Evolutionary conservation across 2,888 invertebrate species (phyloP), one percentile per base, ranked within the genome.

Genomic region (Cheiracanthium punctorium): DNA sequence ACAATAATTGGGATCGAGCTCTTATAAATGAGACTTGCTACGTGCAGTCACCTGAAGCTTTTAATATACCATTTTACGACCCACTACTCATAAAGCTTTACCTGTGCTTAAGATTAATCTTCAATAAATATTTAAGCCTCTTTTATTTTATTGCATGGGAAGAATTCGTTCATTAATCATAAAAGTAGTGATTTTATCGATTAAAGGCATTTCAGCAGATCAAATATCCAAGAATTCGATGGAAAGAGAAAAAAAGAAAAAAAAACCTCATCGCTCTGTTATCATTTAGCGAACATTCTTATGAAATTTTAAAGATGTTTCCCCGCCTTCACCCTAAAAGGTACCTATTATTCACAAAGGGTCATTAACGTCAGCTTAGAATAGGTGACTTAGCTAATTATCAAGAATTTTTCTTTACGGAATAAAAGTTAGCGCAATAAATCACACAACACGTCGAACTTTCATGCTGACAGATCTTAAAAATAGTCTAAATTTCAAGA

Each of bases 231-330:
- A 58, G 79, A 33, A 75, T 82, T 75, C 52, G 32, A 32, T 48
- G 67, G 10, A 37, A 10, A 37, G 70, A 82, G 76, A 82, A 28
- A 37, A n/a, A 33, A 37, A 37, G 37, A 37, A 75, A 82, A 82
- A 82, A 28, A 37, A n/a, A 33, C 37, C 17, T 52, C 70, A 65
- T 24, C 43, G 37, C 74, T 79, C 69, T 73, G 74, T 80, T 79
- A 79, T 70, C 79, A 65, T 48, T 37, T 32, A 30, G 37, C 43
- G 77, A 82, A 77, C 82, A 79, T 73, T 79, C 29, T 52, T 58
- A 85, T 85, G 79, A 79, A 85, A 85, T 85, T 80, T 85, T 79
- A 85, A 74, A 79, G 79, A 79, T 85, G 79, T 80, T 74, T 85
- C 79, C 24, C 58, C 84, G 79, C 79, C 74, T 70, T 8, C 4